Evolutionary conservation across 2,113 vertebrate genomes (phyloP).

Genomic region (Erythrolamprus reginae): DNA sequence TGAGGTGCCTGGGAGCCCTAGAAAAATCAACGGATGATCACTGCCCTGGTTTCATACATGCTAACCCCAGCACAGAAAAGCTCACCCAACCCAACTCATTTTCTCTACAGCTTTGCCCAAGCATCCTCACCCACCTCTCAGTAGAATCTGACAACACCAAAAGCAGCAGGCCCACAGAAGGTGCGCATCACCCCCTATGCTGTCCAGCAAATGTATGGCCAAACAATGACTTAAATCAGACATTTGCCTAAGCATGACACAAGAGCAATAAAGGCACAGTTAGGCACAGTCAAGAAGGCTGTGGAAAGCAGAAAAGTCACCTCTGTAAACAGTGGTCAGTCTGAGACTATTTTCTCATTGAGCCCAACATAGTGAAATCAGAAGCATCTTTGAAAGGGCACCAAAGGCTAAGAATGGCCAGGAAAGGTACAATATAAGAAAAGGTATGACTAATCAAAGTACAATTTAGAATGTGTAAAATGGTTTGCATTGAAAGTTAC

Average conservation of each 20-base stretch:
- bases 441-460: not conserved
- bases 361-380: not conserved
- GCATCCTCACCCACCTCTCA: not conserved
- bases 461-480: not conserved
- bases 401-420: not conserved
- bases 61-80: not conserved
- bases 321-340: not conserved
- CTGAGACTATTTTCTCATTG: not conserved
- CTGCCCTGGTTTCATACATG: not conserved
- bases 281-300: not conserved
- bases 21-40: not conserved
- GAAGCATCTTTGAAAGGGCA: not conserved
- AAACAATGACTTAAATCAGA: not conserved
- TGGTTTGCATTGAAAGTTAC: not conserved
- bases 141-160: not conserved
- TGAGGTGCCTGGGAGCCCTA: not conserved
- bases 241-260: not conserved
- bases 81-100: not conserved
- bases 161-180: not conserved
- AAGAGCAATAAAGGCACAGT: not conserved
- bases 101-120: not conserved
- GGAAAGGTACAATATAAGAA: not conserved
- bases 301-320: not conserved
- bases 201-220: not conserved
- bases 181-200: not conserved